Evolutionary conservation across 2,888 invertebrate genomes (phyloP).

Genomic region (Chrysina gloriosa): DNA sequence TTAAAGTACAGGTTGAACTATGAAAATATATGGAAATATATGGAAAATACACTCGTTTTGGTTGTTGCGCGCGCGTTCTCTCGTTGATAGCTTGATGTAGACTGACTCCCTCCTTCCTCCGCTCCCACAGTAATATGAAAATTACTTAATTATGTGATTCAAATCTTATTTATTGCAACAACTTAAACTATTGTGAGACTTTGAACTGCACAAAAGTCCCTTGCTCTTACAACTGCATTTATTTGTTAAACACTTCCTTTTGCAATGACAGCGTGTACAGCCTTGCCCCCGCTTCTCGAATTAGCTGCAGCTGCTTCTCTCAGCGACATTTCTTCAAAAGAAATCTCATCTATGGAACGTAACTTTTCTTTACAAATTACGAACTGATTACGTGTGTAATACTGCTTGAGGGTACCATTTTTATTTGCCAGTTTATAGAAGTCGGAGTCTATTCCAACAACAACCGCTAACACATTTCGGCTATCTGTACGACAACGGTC

Average conservation of each 20-base stretch:
- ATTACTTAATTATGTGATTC: not conserved
- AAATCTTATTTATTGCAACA: not conserved
- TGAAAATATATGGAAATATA: not conserved
- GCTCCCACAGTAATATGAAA: no score
- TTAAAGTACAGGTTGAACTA: not conserved
- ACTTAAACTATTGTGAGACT: no score
- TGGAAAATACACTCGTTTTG: not conserved
- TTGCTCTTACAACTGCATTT: no score
- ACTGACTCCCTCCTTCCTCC: no score
- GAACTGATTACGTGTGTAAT: no score
- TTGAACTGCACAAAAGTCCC: no score
- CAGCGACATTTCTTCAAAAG: conserved; percentile 11
- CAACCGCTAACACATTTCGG: not conserved
- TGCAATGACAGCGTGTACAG: no score
- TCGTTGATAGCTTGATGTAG: not conserved
- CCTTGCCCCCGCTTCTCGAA: no score
- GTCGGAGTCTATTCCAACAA: not conserved
- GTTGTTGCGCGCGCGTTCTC: not conserved
- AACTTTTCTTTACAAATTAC: no score
- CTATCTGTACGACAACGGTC: no score
- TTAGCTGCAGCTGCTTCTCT: conserved; percentile 16
- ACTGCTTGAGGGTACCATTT: not conserved
- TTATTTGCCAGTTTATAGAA: not conserved
- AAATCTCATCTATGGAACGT: conserved; percentile 7
- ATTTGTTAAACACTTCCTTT: no score